Percentiles rank a stretch among this genome's conserved stretches.
Evolutionary conservation across 2,888 invertebrate species (phyloP).

Genomic region (Exephanes ischioxanthus): DNA sequence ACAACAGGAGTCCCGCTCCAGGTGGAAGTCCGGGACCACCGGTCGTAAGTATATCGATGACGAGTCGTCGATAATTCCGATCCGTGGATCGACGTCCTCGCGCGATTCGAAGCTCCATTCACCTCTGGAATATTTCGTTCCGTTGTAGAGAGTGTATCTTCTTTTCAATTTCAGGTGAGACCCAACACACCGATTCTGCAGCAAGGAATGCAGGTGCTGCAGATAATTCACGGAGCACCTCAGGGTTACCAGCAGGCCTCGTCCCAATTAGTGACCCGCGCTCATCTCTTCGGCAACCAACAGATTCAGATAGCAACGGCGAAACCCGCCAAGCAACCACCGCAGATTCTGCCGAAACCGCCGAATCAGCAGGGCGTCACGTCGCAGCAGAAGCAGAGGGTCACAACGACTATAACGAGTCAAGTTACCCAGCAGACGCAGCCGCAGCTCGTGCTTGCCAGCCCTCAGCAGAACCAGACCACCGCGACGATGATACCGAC

Average conservation of each 20-base stretch:
- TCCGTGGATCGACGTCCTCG: background rate
- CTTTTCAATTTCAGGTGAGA: constrained; percentile 77
- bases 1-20: constrained; percentile 83
- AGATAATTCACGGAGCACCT: constrained; percentile 83
- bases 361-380: constrained; percentile 81
- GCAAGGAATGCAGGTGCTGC: constrained; percentile 84
- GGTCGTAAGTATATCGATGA: constrained; percentile 75
- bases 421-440: constrained; percentile 84
- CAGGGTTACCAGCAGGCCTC: constrained; percentile 82
- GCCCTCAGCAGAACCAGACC: constrained; percentile 83
- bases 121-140: background rate
- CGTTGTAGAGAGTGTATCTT: background rate
- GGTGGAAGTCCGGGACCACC: constrained; percentile 84
- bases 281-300: constrained; percentile 83
- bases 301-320: constrained; percentile 83
- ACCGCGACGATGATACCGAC: constrained; percentile 84
- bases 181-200: constrained; percentile 83
- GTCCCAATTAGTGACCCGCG: constrained; percentile 82
- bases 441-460: constrained; percentile 84
- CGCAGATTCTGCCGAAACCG: constrained; percentile 88
- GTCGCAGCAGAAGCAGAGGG: constrained; percentile 82
- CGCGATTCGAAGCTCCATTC: background rate
- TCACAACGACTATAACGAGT: constrained; percentile 83
- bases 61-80: background rate
- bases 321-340: constrained; percentile 86